Evolutionary conservation across 2,113 vertebrate species (phyloP).

Genomic region (Dissostichus mawsoni): DNA sequence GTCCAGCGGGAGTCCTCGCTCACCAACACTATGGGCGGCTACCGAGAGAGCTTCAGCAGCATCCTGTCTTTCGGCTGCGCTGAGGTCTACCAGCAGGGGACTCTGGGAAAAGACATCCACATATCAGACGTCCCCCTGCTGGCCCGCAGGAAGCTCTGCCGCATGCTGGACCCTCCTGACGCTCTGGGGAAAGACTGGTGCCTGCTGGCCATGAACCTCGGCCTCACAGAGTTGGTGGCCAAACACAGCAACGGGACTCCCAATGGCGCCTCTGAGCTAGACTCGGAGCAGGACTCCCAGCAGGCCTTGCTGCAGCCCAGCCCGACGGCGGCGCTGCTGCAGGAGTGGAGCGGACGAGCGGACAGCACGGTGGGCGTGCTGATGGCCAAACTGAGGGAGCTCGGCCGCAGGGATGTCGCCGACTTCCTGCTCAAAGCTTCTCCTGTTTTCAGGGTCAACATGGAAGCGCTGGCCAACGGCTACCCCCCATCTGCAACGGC

Average conservation of each 20-base stretch:
- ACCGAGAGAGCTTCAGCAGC: slow-evolving; percentile 96
- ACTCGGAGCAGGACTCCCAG: slow-evolving; percentile 39
- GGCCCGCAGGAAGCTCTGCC: slow-evolving; percentile 92
- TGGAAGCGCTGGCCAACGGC: slow-evolving; percentile 85
- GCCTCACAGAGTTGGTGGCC: slow-evolving; percentile 94
- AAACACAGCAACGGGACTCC: slow-evolving; percentile 87
- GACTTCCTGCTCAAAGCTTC: slow-evolving; percentile 95
- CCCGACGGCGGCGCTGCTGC: slow-evolving; percentile 91
- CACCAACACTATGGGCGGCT: slow-evolving; percentile 97
- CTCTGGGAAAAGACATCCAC: slow-evolving; percentile 90
- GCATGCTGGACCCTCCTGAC: slow-evolving; percentile 95
- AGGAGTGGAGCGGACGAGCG: slow-evolving; percentile 90
- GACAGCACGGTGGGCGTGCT: slow-evolving; percentile 92
- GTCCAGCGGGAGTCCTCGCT: slow-evolving; percentile 91
- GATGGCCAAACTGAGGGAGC: slow-evolving; percentile 93
- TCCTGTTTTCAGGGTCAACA: slow-evolving; percentile 92
- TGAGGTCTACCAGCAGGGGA: slow-evolving; percentile 92
- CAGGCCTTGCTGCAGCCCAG: slow-evolving; percentile 81
- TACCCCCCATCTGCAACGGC: slow-evolving; percentile 94
- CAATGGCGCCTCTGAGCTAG: slow-evolving; percentile 79
- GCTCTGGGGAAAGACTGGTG: slow-evolving; percentile 99
- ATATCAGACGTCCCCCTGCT: slow-evolving; percentile 91
- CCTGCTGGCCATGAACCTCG: slow-evolving; percentile 98
- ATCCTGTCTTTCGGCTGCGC: slow-evolving; percentile 94
- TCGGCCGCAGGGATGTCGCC: slow-evolving; percentile 94